Base-by-base conservation (phyloP, 2,888 invertebrate genomes). In the Andrena trimmerana region DNA sequence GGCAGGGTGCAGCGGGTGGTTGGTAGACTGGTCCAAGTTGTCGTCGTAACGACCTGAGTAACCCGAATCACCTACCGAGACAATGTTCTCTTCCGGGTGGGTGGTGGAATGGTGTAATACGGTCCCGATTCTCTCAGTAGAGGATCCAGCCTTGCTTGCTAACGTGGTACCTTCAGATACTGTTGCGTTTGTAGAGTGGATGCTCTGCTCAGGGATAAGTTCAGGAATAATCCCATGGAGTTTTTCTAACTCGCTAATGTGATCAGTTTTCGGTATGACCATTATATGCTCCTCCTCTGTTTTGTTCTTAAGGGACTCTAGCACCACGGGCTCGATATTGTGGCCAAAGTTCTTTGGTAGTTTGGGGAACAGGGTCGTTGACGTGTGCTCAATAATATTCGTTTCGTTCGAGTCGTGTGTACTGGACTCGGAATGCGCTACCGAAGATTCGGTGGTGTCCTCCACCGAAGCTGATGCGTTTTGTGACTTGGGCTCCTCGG, bases 341-440 rank as follows among this genome's bases (percentile, higher is more conserved):
- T 90, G 85, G 3, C 87, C 90, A 66, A 92, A 90, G 42, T 89
- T 89, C 76, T 92, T 88, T 1, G 92, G 91, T 33, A 92, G 76
- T 79, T 90, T 90, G 3, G 90, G 89, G 48, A 88, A 85, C 3
- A 89, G 72, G 0, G 88, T 88, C 4, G 86, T 87, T 1, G 91
- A 88, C 72, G 88, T 86, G 52, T 88, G 86, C 27, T 90, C 91
- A 16, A 89, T 87, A 0, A 90, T 85, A 48, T 90, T 90, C 27
- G 89, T 83, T 57, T 91, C 90, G 54, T 91, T 92, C 3, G 72
- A 24, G 8, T 86, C 77, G 2, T 24, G 80, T 2, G 24, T 1
- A 29, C 1, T 27, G 8, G 57, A 31, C 1, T 42, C 72, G 6
- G 72, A 29, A 10, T 52, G 60, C 0, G 50, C 8, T 0, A 50